These are phyloP conservation scores for Acleris emargana DNA, from an alignment of 2,888 invertebrate genomes.

Conservation along the genomic window DNA sequence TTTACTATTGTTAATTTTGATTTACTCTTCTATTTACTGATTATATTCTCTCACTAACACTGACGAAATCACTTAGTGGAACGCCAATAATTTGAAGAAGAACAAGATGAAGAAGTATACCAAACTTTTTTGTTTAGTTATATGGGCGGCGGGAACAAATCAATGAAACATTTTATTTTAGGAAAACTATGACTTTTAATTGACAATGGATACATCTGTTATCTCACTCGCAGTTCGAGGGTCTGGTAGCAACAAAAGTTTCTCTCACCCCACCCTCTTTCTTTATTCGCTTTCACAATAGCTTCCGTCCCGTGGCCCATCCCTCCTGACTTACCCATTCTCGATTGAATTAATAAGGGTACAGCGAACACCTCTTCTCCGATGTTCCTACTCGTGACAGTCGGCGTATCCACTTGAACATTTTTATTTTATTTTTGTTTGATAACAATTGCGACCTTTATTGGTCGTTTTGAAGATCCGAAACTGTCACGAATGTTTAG, in stretches of 20 bases:
- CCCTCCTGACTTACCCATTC: not conserved
- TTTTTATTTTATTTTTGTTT: constrained; percentile 13
- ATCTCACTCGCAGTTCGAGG: not conserved
- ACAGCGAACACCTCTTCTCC: constrained; percentile 8
- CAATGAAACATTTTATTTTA: too few species aligned
- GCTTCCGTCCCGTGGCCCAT: constrained; percentile 10
- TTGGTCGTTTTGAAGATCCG: constrained; percentile 76
- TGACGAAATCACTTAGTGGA: too few species aligned
- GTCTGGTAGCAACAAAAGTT: constrained; percentile 5
- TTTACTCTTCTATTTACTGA: too few species aligned
- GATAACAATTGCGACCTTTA: constrained; percentile 63
- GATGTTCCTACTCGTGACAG: not conserved
- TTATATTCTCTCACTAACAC: too few species aligned
- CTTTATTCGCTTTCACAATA: constrained; percentile 8
- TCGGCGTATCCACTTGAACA: constrained; percentile 5
- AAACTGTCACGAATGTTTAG: constrained; percentile 72
- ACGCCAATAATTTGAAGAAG: too few species aligned
- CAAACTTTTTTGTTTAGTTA: rapidly evolving
- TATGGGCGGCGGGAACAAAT: too few species aligned
- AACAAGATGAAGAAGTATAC: too few species aligned
- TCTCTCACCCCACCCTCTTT: constrained; percentile 3
- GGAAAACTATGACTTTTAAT: too few species aligned
- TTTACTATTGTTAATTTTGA: too few species aligned
- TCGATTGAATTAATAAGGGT: constrained; percentile 11
- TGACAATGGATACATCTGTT: not conserved